Evolutionary conservation across 2,888 invertebrate genomes (phyloP).

Genomic region (Amphipyra berbera): DNA sequence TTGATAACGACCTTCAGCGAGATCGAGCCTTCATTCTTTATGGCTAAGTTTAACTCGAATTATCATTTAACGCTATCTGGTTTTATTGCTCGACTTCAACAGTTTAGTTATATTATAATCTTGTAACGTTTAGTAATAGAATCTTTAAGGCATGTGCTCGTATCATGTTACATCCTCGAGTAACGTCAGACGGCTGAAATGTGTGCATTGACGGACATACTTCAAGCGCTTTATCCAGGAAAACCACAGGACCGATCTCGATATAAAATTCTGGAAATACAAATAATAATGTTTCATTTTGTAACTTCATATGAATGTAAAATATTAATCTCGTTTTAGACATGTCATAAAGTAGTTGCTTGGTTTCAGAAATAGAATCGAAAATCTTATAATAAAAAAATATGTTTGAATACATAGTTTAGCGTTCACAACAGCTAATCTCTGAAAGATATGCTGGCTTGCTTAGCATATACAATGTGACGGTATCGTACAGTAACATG

Average conservation of each 20-base stretch:
- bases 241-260: neutral
- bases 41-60: conserved; percentile 35
- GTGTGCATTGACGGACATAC: neutral
- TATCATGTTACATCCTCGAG: neutral
- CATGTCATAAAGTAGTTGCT: too few species aligned
- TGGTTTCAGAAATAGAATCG: too few species aligned
- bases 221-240: neutral
- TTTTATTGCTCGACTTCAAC: conserved; percentile 43
- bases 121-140: neutral
- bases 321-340: too few species aligned
- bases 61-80: conserved; percentile 51
- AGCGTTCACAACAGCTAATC: too few species aligned
- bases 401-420: too few species aligned
- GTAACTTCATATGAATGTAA: too few species aligned
- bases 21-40: conserved; percentile 14
- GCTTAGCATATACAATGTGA: too few species aligned
- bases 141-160: neutral
- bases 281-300: too few species aligned
- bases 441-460: too few species aligned
- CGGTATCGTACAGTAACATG: too few species aligned
- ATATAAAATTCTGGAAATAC: too few species aligned
- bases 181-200: neutral
- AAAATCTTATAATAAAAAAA: too few species aligned
- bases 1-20: conserved; percentile 47
- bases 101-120: neutral